phyloP scores from a whole-genome alignment of 2,113 vertebrate species.

The Ifrita kowaldi region DNA sequence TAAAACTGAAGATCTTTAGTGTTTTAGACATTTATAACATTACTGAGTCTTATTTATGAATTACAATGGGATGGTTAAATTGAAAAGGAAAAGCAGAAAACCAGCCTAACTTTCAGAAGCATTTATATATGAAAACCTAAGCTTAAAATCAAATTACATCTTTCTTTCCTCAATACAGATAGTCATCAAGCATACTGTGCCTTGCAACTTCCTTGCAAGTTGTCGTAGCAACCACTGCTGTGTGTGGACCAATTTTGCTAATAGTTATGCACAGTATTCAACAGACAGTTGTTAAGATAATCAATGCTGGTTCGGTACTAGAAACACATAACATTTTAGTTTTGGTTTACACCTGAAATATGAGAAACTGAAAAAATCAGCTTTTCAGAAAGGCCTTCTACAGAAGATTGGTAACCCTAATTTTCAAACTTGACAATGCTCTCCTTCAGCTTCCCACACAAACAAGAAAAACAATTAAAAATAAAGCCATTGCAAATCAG shows the following conservation, averaged over 20 bases:
- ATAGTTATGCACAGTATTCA: background rate
- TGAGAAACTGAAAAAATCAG: background rate
- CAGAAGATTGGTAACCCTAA: background rate
- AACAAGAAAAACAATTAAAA: background rate
- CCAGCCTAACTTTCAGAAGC: background rate
- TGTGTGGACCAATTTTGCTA: background rate
- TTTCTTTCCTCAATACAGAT: background rate
- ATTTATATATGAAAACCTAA: background rate
- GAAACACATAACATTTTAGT: background rate
- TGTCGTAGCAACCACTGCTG: background rate
- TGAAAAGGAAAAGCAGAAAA: background rate
- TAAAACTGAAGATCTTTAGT: background rate
- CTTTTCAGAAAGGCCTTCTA: background rate
- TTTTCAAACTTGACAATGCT: background rate
- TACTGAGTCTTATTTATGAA: background rate
- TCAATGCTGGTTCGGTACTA: background rate
- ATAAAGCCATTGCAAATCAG: background rate
- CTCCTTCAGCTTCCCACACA: background rate
- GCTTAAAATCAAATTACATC: background rate
- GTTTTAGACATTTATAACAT: background rate
- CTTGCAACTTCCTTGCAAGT: background rate
- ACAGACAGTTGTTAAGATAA: background rate
- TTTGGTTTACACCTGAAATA: background rate
- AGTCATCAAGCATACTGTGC: background rate
- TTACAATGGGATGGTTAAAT: background rate